phyloP scores from a whole-genome alignment of 2,888 invertebrate genomes.

The Agriopis aurantiaria region DNA sequence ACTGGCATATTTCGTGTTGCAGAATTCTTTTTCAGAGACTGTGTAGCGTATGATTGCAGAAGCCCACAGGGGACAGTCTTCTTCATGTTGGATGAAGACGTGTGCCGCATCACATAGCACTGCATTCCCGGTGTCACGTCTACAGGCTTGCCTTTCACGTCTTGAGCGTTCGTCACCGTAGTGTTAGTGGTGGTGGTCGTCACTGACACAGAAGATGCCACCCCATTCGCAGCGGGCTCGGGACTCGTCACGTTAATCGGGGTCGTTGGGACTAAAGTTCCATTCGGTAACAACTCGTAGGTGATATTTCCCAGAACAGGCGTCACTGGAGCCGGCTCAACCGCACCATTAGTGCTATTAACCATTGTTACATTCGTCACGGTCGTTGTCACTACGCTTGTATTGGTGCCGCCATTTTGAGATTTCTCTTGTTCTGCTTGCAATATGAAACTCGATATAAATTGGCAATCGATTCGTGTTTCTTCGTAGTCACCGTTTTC shows the following conservation, averaged over 20 bases:
- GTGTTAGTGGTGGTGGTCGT: constrained; percentile 71
- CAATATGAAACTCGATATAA: constrained; percentile 75
- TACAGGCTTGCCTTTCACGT: constrained; percentile 74
- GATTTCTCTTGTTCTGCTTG: constrained; percentile 58
- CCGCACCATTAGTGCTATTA: constrained; percentile 59
- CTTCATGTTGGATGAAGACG: constrained; percentile 63
- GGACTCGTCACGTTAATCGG: constrained; percentile 50
- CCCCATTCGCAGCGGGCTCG: constrained; percentile 48
- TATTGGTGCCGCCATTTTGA: constrained; percentile 56
- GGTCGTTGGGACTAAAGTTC: constrained; percentile 64
- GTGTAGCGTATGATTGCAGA: constrained; percentile 73
- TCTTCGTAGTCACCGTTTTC: constrained; percentile 78
- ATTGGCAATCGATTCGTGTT: constrained; percentile 75
- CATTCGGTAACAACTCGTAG: constrained; percentile 70
- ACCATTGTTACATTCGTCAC: constrained; percentile 73
- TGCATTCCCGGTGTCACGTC: constrained; percentile 76
- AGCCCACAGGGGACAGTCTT: constrained; percentile 72
- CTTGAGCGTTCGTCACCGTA: constrained; percentile 72
- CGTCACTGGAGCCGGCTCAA: constrained; percentile 44
- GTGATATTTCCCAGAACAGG: constrained; percentile 49
- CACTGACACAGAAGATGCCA: constrained; percentile 61
- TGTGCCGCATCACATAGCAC: constrained; percentile 71
- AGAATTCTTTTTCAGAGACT: constrained; percentile 69
- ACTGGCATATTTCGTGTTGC: constrained; percentile 64
- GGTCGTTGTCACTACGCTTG: constrained; percentile 62